These are phyloP conservation scores for Galagoides demidoff DNA, from an alignment of 2,797 vertebrate genomes.

Conservation along the genomic window DNA sequence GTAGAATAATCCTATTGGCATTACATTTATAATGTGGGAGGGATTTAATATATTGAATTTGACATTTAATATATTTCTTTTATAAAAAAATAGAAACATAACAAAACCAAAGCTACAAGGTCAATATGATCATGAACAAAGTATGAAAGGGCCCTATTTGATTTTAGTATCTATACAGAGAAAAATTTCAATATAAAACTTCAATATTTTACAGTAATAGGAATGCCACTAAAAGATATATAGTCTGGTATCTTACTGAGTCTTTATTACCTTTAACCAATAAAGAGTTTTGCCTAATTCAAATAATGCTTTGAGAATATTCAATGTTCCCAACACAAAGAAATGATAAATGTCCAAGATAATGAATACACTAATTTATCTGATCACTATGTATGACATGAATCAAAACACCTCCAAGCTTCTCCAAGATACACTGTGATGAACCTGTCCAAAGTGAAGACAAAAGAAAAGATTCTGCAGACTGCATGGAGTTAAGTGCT, in stretches of 20 bases:
- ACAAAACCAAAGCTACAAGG: conserved; percentile 13
- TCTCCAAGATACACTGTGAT: no score
- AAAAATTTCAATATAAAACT: conserved; percentile 18
- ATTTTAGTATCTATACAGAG: background rate
- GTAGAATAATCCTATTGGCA: no score
- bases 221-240: background rate
- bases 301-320: background rate
- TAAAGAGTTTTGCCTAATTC: background rate
- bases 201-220: conserved; percentile 19
- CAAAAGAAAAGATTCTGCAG: no score
- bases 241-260: background rate
- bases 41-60: no score
- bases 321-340: background rate
- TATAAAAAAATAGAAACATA: conserved; percentile 30
- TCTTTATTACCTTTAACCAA: conserved; percentile 45
- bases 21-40: no score
- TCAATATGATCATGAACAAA: conserved; percentile 9
- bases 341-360: background rate
- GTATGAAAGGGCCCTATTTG: background rate
- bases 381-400: background rate
- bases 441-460: no score
- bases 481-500: no score
- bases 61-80: no score
- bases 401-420: background rate
- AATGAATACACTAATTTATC: background rate